A percentile compares a stretch with the other conserved stretches of the same genome.
phyloP scores from a whole-genome alignment of 2,888 invertebrate species.

The Sacculina carcini region DNA sequence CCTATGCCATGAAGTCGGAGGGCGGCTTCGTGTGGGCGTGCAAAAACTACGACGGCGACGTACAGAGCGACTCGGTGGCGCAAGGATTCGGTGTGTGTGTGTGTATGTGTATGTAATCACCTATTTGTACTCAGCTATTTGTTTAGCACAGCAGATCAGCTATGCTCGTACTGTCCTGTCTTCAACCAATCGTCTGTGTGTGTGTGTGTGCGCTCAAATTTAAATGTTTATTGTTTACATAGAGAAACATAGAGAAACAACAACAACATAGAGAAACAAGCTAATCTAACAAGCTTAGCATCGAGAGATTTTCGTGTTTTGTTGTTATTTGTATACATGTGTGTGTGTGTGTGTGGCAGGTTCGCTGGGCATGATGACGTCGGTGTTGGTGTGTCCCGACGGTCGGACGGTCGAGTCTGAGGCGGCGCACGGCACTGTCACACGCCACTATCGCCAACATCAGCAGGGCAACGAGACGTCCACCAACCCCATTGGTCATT shows the following conservation, averaged over 20 bases:
- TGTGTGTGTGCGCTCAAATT: too few relatives aligned
- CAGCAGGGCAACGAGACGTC: slow-evolving; percentile 78
- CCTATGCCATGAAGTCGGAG: slow-evolving; percentile 87
- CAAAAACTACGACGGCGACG: slow-evolving; percentile 98
- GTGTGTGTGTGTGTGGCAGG: slow-evolving; percentile 25
- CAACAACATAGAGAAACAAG: too few relatives aligned
- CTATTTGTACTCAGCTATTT: not conserved
- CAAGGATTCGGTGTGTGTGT: slow-evolving; percentile 59
- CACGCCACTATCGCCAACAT: slow-evolving; percentile 41
- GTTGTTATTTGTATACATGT: too few relatives aligned
- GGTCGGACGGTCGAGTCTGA: slow-evolving; percentile 94
- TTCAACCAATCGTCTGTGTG: too few relatives aligned
- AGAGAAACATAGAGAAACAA: too few relatives aligned
- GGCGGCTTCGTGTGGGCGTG: slow-evolving; percentile 99
- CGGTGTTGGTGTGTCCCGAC: slow-evolving; percentile 84
- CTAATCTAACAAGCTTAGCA: too few relatives aligned
- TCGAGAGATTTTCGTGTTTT: too few relatives aligned
- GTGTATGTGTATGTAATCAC: not conserved
- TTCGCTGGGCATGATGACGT: slow-evolving; percentile 92
- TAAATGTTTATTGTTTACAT: too few relatives aligned
- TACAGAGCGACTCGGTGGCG: slow-evolving; percentile 92
- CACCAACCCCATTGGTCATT: slow-evolving; percentile 70
- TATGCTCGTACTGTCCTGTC: too few relatives aligned
- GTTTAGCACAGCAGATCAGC: too few relatives aligned
- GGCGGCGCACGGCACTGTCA: slow-evolving; percentile 94